Percentiles rank a stretch among this genome's conserved stretches.
Conservation (phyloP, 64 coral and sea anemone species). For the Actinia equina region DNA sequence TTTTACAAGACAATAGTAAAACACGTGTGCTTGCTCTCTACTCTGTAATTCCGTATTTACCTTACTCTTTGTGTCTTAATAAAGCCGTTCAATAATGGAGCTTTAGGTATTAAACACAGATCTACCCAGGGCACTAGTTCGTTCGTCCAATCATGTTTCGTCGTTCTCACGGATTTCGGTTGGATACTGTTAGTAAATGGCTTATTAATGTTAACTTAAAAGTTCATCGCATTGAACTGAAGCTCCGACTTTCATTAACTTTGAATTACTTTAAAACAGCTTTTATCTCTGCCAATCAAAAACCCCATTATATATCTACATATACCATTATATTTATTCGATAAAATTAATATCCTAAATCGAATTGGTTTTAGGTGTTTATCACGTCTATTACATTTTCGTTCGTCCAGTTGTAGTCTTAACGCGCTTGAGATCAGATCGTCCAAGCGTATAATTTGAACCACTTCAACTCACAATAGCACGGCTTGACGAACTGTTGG, state of each 20-base stretch:
- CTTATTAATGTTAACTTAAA: constrained; percentile 11
- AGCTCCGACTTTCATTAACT: background rate
- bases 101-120: background rate
- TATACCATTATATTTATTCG: too few relatives aligned
- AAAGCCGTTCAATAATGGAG: background rate
- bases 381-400: background rate
- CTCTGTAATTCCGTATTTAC: constrained; percentile 7
- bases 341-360: too few relatives aligned
- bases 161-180: constrained; percentile 28
- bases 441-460: background rate
- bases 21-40: background rate
- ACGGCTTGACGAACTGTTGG: constrained; percentile 13
- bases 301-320: too few relatives aligned
- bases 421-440: background rate
- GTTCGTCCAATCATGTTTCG: background rate
- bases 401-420: background rate
- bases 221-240: background rate
- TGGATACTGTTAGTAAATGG: background rate
- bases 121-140: background rate
- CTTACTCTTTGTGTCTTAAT: background rate
- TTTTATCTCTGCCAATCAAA: background rate
- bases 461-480: constrained; percentile 11
- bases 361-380: background rate
- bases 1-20: background rate
- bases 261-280: constrained; percentile 10